phyloP scores from a whole-genome alignment of 2,888 invertebrate species.

The Phlogophora meticulosa region DNA sequence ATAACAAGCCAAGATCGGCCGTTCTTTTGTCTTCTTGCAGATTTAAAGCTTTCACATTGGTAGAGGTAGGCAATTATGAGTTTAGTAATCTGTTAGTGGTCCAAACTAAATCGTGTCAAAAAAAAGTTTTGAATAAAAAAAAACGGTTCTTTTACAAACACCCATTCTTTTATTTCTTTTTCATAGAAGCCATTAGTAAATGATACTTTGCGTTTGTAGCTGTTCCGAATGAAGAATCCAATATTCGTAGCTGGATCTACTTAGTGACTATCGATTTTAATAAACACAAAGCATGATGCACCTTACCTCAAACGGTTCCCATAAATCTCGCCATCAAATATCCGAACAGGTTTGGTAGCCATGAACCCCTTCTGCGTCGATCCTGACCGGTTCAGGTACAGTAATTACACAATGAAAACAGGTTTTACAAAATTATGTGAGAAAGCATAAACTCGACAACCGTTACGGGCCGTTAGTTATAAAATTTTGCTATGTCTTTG shows the following conservation, averaged over 20 bases:
- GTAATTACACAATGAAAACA: slow-evolving; percentile 77
- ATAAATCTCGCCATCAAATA: slow-evolving; percentile 47
- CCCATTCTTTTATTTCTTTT: background rate
- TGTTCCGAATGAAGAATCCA: background rate
- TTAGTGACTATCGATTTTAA: slow-evolving; percentile 16
- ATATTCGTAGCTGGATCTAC: background rate
- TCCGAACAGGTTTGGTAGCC: slow-evolving; percentile 58
- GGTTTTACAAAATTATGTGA: slow-evolving; percentile 77
- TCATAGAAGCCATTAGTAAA: background rate
- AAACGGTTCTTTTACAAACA: background rate
- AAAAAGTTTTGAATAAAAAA: background rate
- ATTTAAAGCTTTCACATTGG: background rate
- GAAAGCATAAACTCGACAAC: slow-evolving; percentile 71
- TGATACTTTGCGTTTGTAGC: background rate
- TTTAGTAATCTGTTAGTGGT: too few relatives aligned
- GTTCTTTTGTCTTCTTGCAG: slow-evolving; percentile 6
- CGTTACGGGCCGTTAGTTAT: slow-evolving; percentile 69
- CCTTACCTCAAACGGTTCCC: slow-evolving; percentile 14
- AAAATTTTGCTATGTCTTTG: slow-evolving; percentile 45
- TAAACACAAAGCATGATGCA: slow-evolving; percentile 6
- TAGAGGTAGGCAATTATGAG: background rate
- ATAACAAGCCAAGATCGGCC: background rate
- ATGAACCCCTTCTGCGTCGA: slow-evolving; percentile 65
- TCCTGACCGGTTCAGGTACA: slow-evolving; percentile 73
- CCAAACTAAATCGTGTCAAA: background rate